Conservation (phyloP, 2,113 vertebrate genomes). For the Perca schrenkii region DNA sequence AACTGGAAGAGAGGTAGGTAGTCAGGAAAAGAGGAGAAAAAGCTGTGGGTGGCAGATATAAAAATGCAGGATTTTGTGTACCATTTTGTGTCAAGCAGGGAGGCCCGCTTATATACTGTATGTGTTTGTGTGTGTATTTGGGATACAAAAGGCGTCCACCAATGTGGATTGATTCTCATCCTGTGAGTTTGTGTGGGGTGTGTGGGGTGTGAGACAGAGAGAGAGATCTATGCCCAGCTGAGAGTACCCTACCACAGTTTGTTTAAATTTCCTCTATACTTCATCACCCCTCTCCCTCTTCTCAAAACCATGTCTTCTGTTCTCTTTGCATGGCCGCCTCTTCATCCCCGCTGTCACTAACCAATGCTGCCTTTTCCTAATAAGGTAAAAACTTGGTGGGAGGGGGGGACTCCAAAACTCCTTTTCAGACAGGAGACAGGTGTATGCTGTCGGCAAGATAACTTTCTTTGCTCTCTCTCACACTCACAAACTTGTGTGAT, state of each 20-base stretch:
- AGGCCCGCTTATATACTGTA: not conserved
- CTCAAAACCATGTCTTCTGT: constrained; percentile 21
- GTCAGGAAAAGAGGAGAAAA: not conserved
- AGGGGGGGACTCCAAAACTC: not conserved
- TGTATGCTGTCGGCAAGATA: not conserved
- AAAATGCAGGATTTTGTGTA: not conserved
- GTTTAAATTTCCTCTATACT: constrained; percentile 42
- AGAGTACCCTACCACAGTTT: constrained; percentile 53
- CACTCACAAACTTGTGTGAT: not conserved
- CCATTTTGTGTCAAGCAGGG: not conserved
- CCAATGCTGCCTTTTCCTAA: constrained; percentile 33
- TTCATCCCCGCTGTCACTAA: constrained; percentile 26
- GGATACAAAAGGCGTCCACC: constrained; percentile 49
- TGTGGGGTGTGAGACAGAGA: constrained; percentile 10
- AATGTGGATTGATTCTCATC: constrained; percentile 68
- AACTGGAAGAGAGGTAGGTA: not conserved
- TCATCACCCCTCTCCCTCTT: constrained; percentile 11
- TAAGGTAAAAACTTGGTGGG: constrained; percentile 12
- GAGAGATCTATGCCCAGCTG: constrained; percentile 37
- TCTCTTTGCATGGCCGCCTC: not conserved
- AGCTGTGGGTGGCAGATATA: not conserved
- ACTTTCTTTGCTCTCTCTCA: not conserved
- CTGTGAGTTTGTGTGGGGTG: constrained; percentile 4
- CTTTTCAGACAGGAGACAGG: not conserved
- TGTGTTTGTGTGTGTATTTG: constrained; percentile 24